Evolutionary conservation across 2,113 vertebrate genomes (phyloP), one percentile per base, ranked within the genome.

Genomic region (Austrofundulus limnaeus): DNA sequence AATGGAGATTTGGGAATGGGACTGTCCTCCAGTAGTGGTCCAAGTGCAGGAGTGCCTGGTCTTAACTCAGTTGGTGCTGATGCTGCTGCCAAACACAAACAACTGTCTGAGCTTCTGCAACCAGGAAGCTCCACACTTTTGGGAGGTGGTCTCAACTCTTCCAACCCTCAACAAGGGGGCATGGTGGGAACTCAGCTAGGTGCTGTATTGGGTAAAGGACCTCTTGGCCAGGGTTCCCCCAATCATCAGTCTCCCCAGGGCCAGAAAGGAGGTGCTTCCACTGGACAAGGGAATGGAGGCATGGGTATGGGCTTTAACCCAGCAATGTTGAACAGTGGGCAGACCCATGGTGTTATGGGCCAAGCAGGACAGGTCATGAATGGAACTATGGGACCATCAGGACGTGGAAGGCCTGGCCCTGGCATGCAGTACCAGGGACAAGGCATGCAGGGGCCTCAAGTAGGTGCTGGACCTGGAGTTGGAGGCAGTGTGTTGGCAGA

Each of bases 51-150:
- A 20, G 79, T 79, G 15, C 75, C 83, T 17, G 78, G 87, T 76
- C 88, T 94, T 66, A 92, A 92, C 72, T 94, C 90, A 81, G 92
- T 94, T 38, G 92, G 95, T 78, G 93, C 94, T 54, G 97, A 99
- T 86, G 96, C 96, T 16, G 96, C 95, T 78, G 94, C 96, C 81
- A 98, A 98, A 91, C 96, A 98, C 89, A 98, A 97, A 86, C 96
- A 98, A 70, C 93, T 99, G 65, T 98, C 97, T 0, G 95, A 99
- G 80, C 96, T 99, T 62, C 92, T 99, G n/a, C 92, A 96, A 58
- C 93, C 95, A 37, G 93, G 95, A 85, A 93, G 93, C 7, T 80
- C 94, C 77, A 89, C 95, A 63, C 92, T 90, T 78, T 86, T 96
- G 64, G 93, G 85, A 74, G 87, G 92, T 49, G 92, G 92, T 46